These are phyloP conservation scores for Lepidostoma basale DNA, from an alignment of 1,140 invertebrate species.

Conservation along the genomic window DNA sequence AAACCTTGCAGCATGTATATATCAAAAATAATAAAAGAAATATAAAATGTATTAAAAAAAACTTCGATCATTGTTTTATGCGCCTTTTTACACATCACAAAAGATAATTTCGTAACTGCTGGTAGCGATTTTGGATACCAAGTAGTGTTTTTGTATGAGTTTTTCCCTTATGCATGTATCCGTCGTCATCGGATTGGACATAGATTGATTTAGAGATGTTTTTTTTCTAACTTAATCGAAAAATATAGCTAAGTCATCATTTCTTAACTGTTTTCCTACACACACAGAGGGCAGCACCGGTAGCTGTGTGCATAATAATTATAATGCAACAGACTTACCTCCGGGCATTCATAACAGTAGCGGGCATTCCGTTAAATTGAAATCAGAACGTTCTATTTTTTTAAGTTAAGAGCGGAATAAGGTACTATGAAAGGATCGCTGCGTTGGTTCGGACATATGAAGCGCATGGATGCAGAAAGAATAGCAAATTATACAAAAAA, in stretches of 20 bases:
- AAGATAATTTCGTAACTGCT: neutral
- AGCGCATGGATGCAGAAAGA: too few relatives aligned
- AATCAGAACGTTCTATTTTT: too few relatives aligned
- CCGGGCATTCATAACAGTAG: neutral
- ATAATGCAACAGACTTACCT: neutral
- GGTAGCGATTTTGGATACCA: neutral
- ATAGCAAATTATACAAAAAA: too few relatives aligned
- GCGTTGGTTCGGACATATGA: too few relatives aligned
- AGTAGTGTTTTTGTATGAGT: constrained; percentile 2
- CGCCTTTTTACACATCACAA: neutral
- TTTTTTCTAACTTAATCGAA: constrained; percentile 22
- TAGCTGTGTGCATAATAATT: constrained; percentile 11
- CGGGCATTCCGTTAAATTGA: too few relatives aligned
- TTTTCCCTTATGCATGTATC: constrained; percentile 14
- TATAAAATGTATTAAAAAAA: too few relatives aligned
- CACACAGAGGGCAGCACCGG: neutral
- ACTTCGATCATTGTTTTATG: too few relatives aligned
- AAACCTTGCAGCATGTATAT: too few relatives aligned
- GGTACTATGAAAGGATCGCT: too few relatives aligned
- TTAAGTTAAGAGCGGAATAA: too few relatives aligned
- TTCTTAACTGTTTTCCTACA: neutral
- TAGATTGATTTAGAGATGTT: constrained; percentile 7
- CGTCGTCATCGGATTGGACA: constrained; percentile 5
- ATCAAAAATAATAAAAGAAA: too few relatives aligned
- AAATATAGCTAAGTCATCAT: constrained; percentile 15